Evolutionary conservation across 1,140 invertebrate genomes (phyloP), one percentile per base, ranked within the genome.

Genomic region (Hetaerina americana): DNA sequence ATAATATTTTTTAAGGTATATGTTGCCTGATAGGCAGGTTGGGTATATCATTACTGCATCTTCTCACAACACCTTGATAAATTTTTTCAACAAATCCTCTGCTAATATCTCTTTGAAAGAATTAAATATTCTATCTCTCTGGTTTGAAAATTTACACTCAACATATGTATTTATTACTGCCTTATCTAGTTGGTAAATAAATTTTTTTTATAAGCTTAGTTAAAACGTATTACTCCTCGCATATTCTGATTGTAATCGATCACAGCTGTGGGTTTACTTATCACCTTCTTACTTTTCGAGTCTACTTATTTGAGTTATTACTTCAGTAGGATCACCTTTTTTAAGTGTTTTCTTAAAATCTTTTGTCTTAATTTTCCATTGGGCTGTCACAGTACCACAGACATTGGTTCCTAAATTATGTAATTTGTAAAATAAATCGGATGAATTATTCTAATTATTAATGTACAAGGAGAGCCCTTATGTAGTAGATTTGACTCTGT

Each of bases 211-310:
- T 66, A 74, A 49, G 74, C 67, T 75, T 72, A 72, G 29, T 72
- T 73, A 27, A 49, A 27, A 68, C 74, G 66, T 70, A 81, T 79
- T 1, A 82, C 78, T 27, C 74, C 71, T 26, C 78, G 78, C 78
- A 82, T 82, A 72, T 76, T 78, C 72, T 74, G 68, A 73, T 77
- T 78, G 72, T 81, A 82, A 69, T 78, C 76, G 68, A 80, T 40
- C n/a, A 82, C 74, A 75, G 77, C 76, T 70, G 74, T 68, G 69
- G 80, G 78, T 76, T 81, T 80, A 72, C 72, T n/a, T 74, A 72
- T 28, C 76, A 70, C 74, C 66, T 68, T 0, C 73, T 70, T 67
- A 25, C 28, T 75, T 70, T 74, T 72, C 72, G 25, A n/a, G 73
- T 70, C 69, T 6, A 70, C 28, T 69, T 74, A 74, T 68, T 70